Percentiles rank a stretch among this genome's conserved stretches.
These are phyloP conservation scores for Anthrax anthrax DNA, from an alignment of 2,888 invertebrate genomes.

Conservation along the genomic window DNA sequence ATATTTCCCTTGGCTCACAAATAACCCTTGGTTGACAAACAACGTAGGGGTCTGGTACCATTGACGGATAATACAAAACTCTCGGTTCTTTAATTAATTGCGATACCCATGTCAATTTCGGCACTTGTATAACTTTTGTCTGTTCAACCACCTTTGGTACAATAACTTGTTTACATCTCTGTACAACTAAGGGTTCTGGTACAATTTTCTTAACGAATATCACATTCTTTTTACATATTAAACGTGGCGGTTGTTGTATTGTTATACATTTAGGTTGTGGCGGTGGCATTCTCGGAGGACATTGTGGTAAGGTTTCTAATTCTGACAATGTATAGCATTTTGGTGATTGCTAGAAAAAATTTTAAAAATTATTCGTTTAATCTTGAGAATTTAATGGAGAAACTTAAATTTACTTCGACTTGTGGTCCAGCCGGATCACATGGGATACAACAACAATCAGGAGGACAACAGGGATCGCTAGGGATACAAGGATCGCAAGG, in stretches of 20 bases:
- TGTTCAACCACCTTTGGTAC: constrained; percentile 27
- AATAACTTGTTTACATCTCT: constrained; percentile 25
- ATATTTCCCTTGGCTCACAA: constrained; percentile 28
- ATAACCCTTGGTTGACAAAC: constrained; percentile 26
- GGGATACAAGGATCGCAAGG: no score
- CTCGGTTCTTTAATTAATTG: constrained; percentile 29
- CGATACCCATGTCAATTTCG: constrained; percentile 26
- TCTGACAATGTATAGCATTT: constrained; percentile 27
- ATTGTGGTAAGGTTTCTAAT: constrained; percentile 26
- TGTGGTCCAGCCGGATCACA: constrained; percentile 23
- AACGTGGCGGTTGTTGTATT: constrained; percentile 27
- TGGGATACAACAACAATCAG: constrained; percentile 18
- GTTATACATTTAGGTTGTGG: constrained; percentile 27
- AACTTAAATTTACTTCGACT: constrained; percentile 14
- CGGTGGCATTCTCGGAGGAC: constrained; percentile 25
- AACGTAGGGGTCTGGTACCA: constrained; percentile 28
- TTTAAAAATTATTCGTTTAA: no score
- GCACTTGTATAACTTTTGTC: constrained; percentile 26
- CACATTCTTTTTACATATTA: constrained; percentile 28
- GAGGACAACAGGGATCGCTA: constrained; percentile 4
- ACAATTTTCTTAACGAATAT: constrained; percentile 27
- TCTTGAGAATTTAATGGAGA: no score
- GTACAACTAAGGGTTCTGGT: constrained; percentile 26
- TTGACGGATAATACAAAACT: constrained; percentile 26
- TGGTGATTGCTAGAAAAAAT: constrained; percentile 20